Percentiles rank a stretch among this genome's conserved stretches.
Conservation (phyloP, 2,113 vertebrate genomes). For the Gobio gobio region DNA sequence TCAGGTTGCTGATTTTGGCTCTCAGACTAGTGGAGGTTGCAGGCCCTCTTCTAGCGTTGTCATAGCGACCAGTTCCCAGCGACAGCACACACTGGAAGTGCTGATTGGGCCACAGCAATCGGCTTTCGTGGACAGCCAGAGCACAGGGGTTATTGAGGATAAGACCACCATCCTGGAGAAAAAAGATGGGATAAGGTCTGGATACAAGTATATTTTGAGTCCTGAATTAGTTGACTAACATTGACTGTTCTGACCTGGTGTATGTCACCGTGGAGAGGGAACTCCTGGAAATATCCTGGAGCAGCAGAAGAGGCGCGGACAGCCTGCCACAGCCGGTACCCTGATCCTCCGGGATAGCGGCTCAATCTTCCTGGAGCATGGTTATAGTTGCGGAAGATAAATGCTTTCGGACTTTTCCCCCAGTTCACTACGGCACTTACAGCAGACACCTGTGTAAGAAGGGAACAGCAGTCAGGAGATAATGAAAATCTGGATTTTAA, state of each 20-base stretch:
- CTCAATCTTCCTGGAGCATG: constrained; percentile 72
- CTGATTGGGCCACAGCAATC: constrained; percentile 75
- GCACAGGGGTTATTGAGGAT: constrained; percentile 78
- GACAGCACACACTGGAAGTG: constrained; percentile 78
- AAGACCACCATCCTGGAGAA: constrained; percentile 75
- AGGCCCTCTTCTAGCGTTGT: constrained; percentile 67
- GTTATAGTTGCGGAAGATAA: constrained; percentile 79
- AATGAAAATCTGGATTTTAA: not conserved
- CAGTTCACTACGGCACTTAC: constrained; percentile 79
- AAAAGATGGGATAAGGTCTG: constrained; percentile 15
- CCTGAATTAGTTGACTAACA: not conserved
- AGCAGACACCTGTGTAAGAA: constrained; percentile 71
- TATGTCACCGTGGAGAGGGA: constrained; percentile 72
- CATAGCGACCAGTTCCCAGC: constrained; percentile 76
- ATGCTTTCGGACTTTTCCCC: constrained; percentile 76
- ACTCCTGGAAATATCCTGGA: constrained; percentile 79
- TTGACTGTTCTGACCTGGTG: constrained; percentile 70
- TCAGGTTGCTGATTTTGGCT: constrained; percentile 77
- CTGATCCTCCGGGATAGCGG: constrained; percentile 72
- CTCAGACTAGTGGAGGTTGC: constrained; percentile 75
- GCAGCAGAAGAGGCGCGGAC: constrained; percentile 78
- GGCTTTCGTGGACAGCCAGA: constrained; percentile 76
- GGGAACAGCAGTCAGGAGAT: not conserved
- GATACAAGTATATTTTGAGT: not conserved
- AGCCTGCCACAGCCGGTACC: constrained; percentile 75